Evolutionary conservation across 2,888 invertebrate species (phyloP), one percentile per base, ranked within the genome.

Genomic region (Carterocephalus palaemon): DNA sequence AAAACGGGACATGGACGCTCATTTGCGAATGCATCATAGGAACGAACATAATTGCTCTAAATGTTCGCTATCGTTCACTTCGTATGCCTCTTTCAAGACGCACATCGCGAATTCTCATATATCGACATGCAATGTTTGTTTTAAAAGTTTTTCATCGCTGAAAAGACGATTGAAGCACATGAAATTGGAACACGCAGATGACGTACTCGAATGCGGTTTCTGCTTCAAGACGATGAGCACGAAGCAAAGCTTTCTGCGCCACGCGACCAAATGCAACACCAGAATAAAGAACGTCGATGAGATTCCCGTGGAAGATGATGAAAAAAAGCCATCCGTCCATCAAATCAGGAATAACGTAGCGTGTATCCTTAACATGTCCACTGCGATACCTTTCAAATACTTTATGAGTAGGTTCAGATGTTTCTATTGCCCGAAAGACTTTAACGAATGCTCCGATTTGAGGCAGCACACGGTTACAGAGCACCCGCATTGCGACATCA

Each of bases 351-450:
- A 56, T 12, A 70, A 69, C 32, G 62, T 84, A 9, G 72, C 76
- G 1, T 70, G 64, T 13, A 64, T 84, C 2, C 55, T 84, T 0
- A 81, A 82, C 42, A 77, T 72, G 68, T 75, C 82, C 0, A 78
- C 77, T 0, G 77, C 74, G 1, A 52, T 83, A 8, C 84, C 84
- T 0, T 84, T 84, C 34, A 84, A 81, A 48, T 73, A 66, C 54
- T 79, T 65, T 46, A 68, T 75, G 62, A 75, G 69, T 43, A 69
- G 66, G 37, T 80, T 83, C 34, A 54, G 77, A 15, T 85, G 84
- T 50, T 85, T 83, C 40, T 85, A 80, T 47, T 85, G 85, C 46
- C 56, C 79, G 0, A 70, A 72, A 62, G 75, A 80, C 26, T 85
- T 79, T 33, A 54, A 51, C 0, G 67, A 70, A 7, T 76, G 79